Evolutionary conservation across 1,140 invertebrate species (phyloP).

Genomic region (Zaprionus inermis): DNA sequence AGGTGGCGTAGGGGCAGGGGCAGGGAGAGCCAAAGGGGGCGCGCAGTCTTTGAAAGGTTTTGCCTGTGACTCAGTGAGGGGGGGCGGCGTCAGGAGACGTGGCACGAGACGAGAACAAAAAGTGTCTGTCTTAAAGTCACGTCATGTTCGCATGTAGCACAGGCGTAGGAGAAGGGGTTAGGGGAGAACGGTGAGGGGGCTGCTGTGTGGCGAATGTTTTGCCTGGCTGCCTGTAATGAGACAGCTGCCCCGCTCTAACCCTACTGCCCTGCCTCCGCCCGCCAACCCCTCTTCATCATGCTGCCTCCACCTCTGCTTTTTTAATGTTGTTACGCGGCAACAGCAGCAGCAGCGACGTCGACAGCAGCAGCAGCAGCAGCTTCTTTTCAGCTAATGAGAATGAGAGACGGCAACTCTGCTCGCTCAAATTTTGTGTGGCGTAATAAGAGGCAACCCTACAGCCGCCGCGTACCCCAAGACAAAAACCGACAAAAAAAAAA

Average conservation of each 20-base stretch:
- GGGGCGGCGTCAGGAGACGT: slow-evolving; percentile 13
- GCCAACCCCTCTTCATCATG: background rate
- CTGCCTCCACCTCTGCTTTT: background rate
- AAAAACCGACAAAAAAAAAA: slow-evolving; percentile 21
- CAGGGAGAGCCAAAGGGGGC: no score
- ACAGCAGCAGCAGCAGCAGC: slow-evolving; percentile 54
- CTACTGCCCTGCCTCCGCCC: background rate
- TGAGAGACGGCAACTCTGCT: slow-evolving; percentile 12
- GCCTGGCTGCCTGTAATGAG: slow-evolving; percentile 61
- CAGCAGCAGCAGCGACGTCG: slow-evolving; percentile 37
- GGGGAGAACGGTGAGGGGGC: background rate
- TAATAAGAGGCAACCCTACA: slow-evolving; percentile 35
- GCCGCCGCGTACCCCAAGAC: background rate
- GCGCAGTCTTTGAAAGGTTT: slow-evolving; percentile 40
- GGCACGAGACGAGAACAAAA: slow-evolving; percentile 61
- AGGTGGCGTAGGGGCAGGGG: no score
- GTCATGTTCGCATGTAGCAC: slow-evolving; percentile 37
- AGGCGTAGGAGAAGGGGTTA: background rate
- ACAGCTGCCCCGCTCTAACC: slow-evolving; percentile 60
- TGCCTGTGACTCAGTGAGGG: background rate
- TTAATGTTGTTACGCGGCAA: slow-evolving; percentile 72
- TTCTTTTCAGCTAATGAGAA: slow-evolving; percentile 80
- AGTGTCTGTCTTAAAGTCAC: slow-evolving; percentile 77
- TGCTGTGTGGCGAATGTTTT: background rate
- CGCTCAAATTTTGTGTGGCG: slow-evolving; percentile 50